A percentile compares a stretch with the other conserved stretches of the same genome.
phyloP scores from a whole-genome alignment of 2,113 vertebrate species.

The Bubo blakistoni region DNA sequence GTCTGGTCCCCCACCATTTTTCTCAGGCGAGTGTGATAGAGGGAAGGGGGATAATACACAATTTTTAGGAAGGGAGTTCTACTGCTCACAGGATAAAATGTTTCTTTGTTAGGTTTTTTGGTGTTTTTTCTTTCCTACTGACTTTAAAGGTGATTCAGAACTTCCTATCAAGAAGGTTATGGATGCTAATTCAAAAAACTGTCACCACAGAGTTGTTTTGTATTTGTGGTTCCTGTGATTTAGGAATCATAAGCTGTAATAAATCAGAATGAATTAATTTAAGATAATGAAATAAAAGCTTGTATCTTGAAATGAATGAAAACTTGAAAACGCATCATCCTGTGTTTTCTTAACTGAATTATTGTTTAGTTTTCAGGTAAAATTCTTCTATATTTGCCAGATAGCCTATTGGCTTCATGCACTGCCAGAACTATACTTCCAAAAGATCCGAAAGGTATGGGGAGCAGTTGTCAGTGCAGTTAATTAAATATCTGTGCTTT shows the following conservation, averaged over 20 bases:
- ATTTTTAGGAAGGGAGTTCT: background rate
- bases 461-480: background rate
- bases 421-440: constrained; percentile 83
- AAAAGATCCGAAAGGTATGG: constrained; percentile 82
- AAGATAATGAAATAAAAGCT: background rate
- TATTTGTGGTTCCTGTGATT: background rate
- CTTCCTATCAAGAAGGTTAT: background rate
- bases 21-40: background rate
- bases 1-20: accelerated
- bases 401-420: constrained; percentile 87
- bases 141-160: background rate
- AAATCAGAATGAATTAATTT: background rate
- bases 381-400: constrained; percentile 89
- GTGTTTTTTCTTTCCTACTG: background rate
- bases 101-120: background rate
- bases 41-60: accelerated
- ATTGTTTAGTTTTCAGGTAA: constrained; percentile 81
- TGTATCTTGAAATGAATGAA: background rate
- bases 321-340: background rate
- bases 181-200: background rate
- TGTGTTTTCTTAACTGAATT: background rate
- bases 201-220: background rate
- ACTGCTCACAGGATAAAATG: background rate
- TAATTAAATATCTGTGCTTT: background rate
- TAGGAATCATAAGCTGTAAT: background rate